phyloP scores from a whole-genome alignment of 1,140 invertebrate genomes.

The Diorhabda carinulata region DNA sequence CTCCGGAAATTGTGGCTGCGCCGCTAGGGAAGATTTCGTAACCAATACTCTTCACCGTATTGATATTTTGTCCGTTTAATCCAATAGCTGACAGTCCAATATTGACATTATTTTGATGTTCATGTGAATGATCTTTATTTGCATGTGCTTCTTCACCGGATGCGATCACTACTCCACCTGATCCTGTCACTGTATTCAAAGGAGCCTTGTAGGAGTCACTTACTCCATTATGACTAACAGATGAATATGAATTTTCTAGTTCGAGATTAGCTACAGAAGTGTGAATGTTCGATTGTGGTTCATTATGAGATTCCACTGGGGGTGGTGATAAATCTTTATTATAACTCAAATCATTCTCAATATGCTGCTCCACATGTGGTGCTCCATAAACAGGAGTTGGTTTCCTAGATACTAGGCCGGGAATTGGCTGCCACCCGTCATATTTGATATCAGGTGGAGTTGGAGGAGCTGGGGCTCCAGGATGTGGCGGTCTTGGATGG shows the following conservation, averaged over 20 bases:
- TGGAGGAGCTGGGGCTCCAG: slow-evolving; percentile 66
- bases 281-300: slow-evolving; percentile 4
- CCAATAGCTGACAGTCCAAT: slow-evolving; percentile 32
- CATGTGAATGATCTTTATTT: slow-evolving; percentile 16
- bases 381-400: slow-evolving; percentile 33
- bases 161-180: slow-evolving; percentile 40
- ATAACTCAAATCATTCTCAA: slow-evolving; percentile 30
- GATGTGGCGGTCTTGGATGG: slow-evolving; percentile 54
- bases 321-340: slow-evolving; percentile 49
- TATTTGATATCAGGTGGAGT: slow-evolving; percentile 72
- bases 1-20: slow-evolving; percentile 22
- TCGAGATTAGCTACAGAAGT: slow-evolving; percentile 10
- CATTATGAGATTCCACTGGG: slow-evolving; percentile 30
- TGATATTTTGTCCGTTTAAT: slow-evolving; percentile 39
- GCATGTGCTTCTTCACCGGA: slow-evolving; percentile 39
- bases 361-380: slow-evolving; percentile 15
- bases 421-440: slow-evolving; percentile 80
- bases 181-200: slow-evolving; percentile 44
- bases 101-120: background rate
- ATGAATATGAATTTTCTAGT: slow-evolving; percentile 42
- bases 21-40: slow-evolving; percentile 49
- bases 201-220: slow-evolving; percentile 47
- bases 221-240: slow-evolving; percentile 34
- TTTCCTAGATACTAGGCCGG: slow-evolving; percentile 54
- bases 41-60: slow-evolving; percentile 49